These are phyloP conservation scores for Teleiodes luculella DNA, from an alignment of 2,888 invertebrate genomes.

Conservation along the genomic window DNA sequence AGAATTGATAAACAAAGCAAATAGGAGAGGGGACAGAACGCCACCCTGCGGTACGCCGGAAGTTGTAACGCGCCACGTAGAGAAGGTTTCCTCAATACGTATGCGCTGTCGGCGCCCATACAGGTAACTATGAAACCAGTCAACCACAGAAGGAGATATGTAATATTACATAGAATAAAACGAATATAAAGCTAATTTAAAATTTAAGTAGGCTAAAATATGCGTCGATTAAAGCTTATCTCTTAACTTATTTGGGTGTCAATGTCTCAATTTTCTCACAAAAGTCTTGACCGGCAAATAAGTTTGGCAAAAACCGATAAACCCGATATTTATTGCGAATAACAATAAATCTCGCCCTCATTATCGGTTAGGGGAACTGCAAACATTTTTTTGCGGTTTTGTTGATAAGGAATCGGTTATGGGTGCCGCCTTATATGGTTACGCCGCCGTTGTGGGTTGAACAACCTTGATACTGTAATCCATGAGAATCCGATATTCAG, in stretches of 20 bases:
- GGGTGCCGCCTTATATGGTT: background rate
- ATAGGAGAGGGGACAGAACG: no score
- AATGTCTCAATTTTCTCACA: slow-evolving; percentile 3
- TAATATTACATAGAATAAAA: no score
- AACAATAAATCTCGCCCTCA: slow-evolving; percentile 21
- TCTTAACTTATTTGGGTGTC: background rate
- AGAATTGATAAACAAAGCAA: no score
- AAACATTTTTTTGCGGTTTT: slow-evolving; percentile 27
- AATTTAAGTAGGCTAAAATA: background rate
- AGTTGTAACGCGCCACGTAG: no score
- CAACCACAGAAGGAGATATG: no score
- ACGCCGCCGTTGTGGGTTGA: background rate
- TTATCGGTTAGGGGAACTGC: slow-evolving; percentile 31
- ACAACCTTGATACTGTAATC: background rate
- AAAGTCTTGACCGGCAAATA: slow-evolving; percentile 3
- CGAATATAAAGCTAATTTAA: no score
- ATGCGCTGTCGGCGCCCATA: no score
- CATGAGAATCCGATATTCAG: background rate
- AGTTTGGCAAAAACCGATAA: slow-evolving; percentile 1
- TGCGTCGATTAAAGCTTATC: background rate
- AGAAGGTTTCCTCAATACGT: no score
- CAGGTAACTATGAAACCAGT: no score
- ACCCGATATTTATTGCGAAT: slow-evolving; percentile 14
- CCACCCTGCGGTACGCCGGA: no score
- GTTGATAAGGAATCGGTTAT: background rate